phyloP scores from a whole-genome alignment of 2,797 vertebrate species.

The Cephalopachus bancanus region DNA sequence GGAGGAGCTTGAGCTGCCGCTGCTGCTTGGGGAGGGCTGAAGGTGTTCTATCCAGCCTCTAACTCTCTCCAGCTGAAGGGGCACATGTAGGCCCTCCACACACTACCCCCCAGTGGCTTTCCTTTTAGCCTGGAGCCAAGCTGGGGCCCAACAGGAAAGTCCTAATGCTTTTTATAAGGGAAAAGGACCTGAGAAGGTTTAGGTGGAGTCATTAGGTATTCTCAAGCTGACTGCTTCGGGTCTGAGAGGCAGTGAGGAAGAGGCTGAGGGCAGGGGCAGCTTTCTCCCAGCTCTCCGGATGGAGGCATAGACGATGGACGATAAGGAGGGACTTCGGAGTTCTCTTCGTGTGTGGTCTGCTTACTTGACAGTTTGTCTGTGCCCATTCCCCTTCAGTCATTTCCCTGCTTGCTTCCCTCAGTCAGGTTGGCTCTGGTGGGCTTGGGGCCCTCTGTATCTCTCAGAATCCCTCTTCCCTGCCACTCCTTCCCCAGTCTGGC shows the following conservation, averaged over 20 bases:
- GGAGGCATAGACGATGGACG: neutral
- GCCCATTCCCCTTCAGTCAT: neutral
- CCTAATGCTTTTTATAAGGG: slow-evolving; percentile 38
- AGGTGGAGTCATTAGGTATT: neutral
- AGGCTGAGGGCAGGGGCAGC: neutral
- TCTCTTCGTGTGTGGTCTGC: neutral
- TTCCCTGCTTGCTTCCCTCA: neutral
- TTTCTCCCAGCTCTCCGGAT: neutral
- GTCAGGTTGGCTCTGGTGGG: neutral
- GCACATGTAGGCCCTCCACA: neutral
- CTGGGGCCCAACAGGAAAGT: neutral
- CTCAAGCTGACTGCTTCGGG: slow-evolving; percentile 52
- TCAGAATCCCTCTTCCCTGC: neutral
- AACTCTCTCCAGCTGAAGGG: slow-evolving; percentile 46
- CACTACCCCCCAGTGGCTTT: neutral
- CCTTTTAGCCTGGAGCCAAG: slow-evolving; percentile 62
- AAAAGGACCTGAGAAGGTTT: slow-evolving; percentile 10
- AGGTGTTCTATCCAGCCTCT: slow-evolving; percentile 66
- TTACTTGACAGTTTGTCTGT: neutral
- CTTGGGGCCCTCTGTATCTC: neutral
- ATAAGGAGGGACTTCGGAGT: neutral
- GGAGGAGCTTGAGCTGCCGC: slow-evolving; percentile 69
- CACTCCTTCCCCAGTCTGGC: neutral
- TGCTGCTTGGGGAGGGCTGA: neutral
- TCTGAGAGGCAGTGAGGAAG: slow-evolving; percentile 5